Evolutionary conservation across 2,888 invertebrate genomes (phyloP).

Genomic region (Steinernema carpocapsae): DNA sequence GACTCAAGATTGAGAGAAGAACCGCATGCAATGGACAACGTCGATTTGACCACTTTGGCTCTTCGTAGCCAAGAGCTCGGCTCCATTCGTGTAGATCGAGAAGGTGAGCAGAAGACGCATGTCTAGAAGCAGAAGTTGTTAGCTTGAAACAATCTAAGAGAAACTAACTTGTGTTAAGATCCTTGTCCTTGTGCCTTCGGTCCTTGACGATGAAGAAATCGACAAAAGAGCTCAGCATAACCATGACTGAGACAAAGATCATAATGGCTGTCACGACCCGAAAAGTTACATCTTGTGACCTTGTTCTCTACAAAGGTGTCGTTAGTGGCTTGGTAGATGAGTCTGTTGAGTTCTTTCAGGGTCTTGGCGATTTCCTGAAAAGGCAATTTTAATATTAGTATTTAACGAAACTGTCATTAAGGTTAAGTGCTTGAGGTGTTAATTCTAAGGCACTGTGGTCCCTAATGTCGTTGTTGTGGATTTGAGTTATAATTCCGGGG

Average conservation of each 20-base stretch:
- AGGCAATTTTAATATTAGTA: not conserved
- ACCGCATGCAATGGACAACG: constrained; percentile 54
- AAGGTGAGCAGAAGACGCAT: constrained; percentile 42
- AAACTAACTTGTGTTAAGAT: too few species aligned
- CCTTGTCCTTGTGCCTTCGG: constrained; percentile 13
- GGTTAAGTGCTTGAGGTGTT: too few species aligned
- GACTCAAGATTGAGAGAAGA: constrained; percentile 58
- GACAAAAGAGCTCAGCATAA: constrained; percentile 3
- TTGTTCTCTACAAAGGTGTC: too few species aligned
- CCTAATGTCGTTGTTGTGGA: too few species aligned
- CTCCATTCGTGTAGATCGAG: constrained; percentile 46
- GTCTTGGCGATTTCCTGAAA: constrained; percentile 1
- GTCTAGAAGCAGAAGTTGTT: constrained; percentile 22
- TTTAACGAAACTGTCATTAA: too few species aligned
- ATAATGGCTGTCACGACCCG: constrained; percentile 14
- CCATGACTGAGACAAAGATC: constrained; percentile 6
- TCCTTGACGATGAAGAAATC: constrained; percentile 18
- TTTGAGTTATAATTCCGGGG: too few species aligned
- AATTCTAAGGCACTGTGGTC: too few species aligned
- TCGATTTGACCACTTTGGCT: constrained; percentile 51
- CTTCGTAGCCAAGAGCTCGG: constrained; percentile 40
- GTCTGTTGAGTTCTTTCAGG: too few species aligned
- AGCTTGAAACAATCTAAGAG: too few species aligned
- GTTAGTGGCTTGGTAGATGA: too few species aligned
- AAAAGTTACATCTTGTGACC: not conserved